phyloP scores from a whole-genome alignment of 1,140 invertebrate species.

The Drusus annulatus region DNA sequence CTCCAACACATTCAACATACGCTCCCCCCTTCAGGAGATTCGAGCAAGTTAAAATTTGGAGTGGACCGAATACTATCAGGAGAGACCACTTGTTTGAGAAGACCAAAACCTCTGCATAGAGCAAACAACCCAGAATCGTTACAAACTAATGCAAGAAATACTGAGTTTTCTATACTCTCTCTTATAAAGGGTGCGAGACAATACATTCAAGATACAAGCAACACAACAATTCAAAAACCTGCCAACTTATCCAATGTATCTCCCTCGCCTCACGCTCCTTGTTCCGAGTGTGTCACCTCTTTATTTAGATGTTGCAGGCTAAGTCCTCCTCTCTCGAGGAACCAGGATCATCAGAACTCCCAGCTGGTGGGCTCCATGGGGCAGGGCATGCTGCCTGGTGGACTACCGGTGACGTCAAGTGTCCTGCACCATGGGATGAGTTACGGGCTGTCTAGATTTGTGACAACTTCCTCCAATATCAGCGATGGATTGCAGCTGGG shows the following conservation, averaged over 20 bases:
- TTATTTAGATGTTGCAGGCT: constrained; percentile 65
- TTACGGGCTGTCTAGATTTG: constrained; percentile 48
- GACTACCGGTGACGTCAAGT: constrained; percentile 6
- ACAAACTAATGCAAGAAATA: constrained; percentile 26
- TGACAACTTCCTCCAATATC: constrained; percentile 40
- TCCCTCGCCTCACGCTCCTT: constrained; percentile 60
- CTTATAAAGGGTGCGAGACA: constrained; percentile 52
- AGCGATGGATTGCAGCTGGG: constrained; percentile 43
- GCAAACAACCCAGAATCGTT: constrained; percentile 14
- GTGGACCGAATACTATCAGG: constrained; percentile 64
- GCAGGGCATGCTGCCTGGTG: constrained; percentile 1
- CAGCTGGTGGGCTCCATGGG: background rate
- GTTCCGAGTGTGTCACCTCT: constrained; percentile 67
- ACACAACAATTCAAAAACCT: constrained; percentile 13
- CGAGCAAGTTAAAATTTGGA: constrained; percentile 65
- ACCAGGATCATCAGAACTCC: constrained; percentile 16
- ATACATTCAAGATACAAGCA: constrained; percentile 28
- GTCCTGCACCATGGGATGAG: constrained; percentile 36
- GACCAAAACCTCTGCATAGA: constrained; percentile 32
- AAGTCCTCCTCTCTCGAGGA: constrained; percentile 45
- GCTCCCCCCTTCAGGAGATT: constrained; percentile 47
- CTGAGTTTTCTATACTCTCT: constrained; percentile 56
- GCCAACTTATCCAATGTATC: background rate
- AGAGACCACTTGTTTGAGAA: constrained; percentile 43
- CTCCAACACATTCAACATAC: too few relatives aligned